Base-by-base conservation (phyloP, 2,888 invertebrate genomes). In the Onthophagus sagittarius region DNA sequence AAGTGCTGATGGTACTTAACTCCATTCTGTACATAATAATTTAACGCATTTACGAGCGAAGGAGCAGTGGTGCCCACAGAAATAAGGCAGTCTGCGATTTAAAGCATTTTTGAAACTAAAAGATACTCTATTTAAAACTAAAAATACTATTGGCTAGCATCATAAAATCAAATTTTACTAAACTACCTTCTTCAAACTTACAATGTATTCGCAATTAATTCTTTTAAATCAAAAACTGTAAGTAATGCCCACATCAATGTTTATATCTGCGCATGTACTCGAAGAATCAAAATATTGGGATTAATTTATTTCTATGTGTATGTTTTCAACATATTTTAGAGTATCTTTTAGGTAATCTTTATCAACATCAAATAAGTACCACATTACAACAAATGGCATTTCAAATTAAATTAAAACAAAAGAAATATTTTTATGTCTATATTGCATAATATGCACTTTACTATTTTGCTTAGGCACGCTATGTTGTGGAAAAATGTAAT, bases 1-100 rank as follows among this genome's bases (percentile, higher is more conserved):
- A 97, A 92, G 97, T 96, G 88, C 92, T 95, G 90, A 97, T 97
- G 96, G 96, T 96, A 94, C 75, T 73, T 73, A 74, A 53, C 39
- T 53, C 33, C 70, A 69, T 72, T 74, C 69, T 74, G 67, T 67
- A 67, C n/a, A 67, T 67, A 23, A 23, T 23, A 67, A 67, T n/a
- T 32, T 67, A 67, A 31, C 39, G 39, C 72, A 75, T 72, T 75
- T 74, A 73, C 71, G 69, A 32, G 69, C 72, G 77, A 77, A 74
- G 77, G 77, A 76, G 75, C 39, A 76, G 23, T 64, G 39, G 39
- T 53, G 39, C 11, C 39, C 39, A 53, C 39, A 53, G 39, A 53
- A 53, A 53, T 53, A 53, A 53, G 39, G 39, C 39, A 53, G 1
- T 53, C 5, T 53, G 5, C 39, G 6, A 9, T 53, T 53, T 11